phyloP scores from a whole-genome alignment of 2,113 vertebrate genomes.

The Collichthys lucidus region DNA sequence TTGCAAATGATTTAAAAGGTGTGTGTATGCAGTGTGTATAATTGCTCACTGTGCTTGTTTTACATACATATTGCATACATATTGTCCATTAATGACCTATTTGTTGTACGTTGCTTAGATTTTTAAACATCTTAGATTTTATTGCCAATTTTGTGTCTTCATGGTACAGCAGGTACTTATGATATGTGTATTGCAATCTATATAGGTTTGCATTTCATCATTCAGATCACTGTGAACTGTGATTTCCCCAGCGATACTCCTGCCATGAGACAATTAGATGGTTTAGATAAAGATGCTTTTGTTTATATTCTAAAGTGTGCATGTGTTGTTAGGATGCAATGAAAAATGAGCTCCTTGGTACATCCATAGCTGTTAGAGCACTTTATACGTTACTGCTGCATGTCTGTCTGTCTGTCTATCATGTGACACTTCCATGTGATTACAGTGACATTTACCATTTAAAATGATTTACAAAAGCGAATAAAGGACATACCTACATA shows the following conservation, averaged over 20 bases:
- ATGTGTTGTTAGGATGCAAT: neutral
- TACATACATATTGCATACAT: no score
- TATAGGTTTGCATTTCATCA: neutral
- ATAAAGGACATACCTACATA: no score
- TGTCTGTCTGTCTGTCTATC: no score
- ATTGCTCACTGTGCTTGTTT: neutral
- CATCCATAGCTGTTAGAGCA: neutral
- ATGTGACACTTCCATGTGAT: neutral
- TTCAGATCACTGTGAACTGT: neutral
- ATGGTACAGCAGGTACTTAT: neutral
- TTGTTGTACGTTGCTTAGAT: neutral
- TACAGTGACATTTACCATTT: neutral
- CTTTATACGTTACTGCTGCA: neutral
- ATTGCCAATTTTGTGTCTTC: neutral
- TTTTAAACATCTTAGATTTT: neutral
- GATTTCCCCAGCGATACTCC: neutral
- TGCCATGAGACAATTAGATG: neutral
- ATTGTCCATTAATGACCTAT: neutral
- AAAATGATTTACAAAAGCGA: neutral
- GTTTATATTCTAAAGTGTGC: neutral
- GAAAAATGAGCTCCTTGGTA: neutral
- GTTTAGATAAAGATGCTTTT: neutral
- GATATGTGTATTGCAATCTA: neutral
- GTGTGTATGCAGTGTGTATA: neutral
- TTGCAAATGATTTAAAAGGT: neutral